Base-by-base conservation (phyloP, 2,888 invertebrate species). In the Hecatera dysodea region DNA sequence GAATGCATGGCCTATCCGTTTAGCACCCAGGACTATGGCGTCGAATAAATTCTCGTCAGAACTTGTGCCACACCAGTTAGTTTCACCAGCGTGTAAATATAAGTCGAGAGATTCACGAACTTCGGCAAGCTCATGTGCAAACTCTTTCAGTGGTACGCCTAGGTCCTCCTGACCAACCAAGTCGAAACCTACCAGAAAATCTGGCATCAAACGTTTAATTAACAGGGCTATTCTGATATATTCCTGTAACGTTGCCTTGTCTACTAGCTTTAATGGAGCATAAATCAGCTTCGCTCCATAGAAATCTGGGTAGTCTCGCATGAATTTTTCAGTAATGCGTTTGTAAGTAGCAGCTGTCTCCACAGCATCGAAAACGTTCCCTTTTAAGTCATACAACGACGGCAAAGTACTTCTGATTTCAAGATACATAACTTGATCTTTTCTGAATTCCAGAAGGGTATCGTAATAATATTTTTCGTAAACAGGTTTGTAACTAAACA, bases 11-110 rank as follows among this genome's bases (percentile, higher is more conserved):
- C 98, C 98, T 75, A 98, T 97, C 36, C 98, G 96, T 82, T 97
- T 97, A 0, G 97, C 94, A 48, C 97, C 97, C 29, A 98, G 91
- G 11, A 98, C 91, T 27, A 98, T 93, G 0, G 98, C 98, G 86
- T 98, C 98, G 46, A 97, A 91, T 59, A 98, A 87, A 91, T 98
- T 98, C 81, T 97, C 97, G 88, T 98, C 98, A 0, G 97, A 96
- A 1, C 92, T 89, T 7, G 93, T 93, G 9, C 97, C 98, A 85
- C 96, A 96, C 98, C 98, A 98, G 86, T 97, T 97, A 0, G 98
- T 98, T 93, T 98, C 98, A 1, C 98, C 98, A 0, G 98, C 98
- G 87, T 98, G 98, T 78, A 98, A 98, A 86, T 97, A 98, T 84
- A 97, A 97, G 65, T 97, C 95, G 8, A 98, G 90, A 6, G 96